Conservation (phyloP, 2,113 vertebrate species). For the Azemiops feae region DNA sequence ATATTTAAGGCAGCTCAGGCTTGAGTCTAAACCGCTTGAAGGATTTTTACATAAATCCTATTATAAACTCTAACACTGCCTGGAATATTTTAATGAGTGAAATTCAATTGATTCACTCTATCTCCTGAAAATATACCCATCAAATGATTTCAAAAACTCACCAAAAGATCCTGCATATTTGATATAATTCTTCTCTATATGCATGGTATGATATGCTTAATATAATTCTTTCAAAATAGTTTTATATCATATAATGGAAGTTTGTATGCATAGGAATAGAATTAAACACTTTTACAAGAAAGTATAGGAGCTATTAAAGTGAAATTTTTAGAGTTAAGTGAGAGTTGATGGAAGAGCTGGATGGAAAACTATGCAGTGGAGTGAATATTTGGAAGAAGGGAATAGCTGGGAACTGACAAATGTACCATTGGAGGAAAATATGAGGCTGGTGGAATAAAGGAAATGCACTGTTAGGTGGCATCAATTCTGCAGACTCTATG, state of each 20-base stretch:
- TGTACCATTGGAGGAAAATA: neutral
- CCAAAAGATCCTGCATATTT: neutral
- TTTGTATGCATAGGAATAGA: neutral
- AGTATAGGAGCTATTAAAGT: neutral
- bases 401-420: neutral
- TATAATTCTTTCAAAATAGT: neutral
- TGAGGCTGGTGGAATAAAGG: neutral
- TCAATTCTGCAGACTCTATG: neutral
- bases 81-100: conserved; percentile 26
- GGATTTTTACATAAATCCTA: neutral
- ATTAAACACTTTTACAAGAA: neutral
- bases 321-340: neutral
- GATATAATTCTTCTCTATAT: neutral
- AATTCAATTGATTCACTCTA: conserved; percentile 20
- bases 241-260: neutral
- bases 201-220: neutral
- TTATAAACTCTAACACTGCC: neutral
- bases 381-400: neutral
- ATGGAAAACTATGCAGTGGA: neutral
- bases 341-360: neutral
- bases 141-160: neutral
- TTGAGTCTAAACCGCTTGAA: conserved; percentile 3
- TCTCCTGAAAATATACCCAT: conserved; percentile 7
- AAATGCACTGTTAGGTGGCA: neutral
- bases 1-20: conserved; percentile 20